phyloP scores from a whole-genome alignment of 2,888 invertebrate species.

The Merodon equestris region DNA sequence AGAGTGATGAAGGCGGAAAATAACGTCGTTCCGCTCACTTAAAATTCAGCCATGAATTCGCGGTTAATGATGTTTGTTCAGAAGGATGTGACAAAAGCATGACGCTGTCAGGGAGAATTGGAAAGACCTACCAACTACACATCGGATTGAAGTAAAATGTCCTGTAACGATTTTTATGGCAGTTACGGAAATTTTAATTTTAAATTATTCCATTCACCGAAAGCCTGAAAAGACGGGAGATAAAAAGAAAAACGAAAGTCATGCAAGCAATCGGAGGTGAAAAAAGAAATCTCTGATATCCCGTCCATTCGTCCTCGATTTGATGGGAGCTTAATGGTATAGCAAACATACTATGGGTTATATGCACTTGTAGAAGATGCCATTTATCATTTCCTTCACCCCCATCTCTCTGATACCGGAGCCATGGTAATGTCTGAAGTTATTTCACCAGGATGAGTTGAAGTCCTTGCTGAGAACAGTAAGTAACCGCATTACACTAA shows the following conservation, averaged over 20 bases:
- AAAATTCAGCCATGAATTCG: conserved; percentile 34
- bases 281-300: conserved; percentile 3
- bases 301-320: conserved; percentile 4
- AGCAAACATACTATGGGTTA: conserved; percentile 18
- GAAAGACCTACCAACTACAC: background rate
- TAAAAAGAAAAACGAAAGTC: too few species aligned
- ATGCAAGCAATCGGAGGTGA: background rate
- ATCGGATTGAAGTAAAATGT: background rate
- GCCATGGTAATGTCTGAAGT: background rate
- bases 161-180: conserved; percentile 25
- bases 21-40: conserved; percentile 15
- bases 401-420: background rate
- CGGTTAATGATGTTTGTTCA: conserved; percentile 49
- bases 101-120: background rate
- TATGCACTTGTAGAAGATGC: background rate
- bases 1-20: background rate
- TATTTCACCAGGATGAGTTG: conserved; percentile 30
- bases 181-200: conserved; percentile 35
- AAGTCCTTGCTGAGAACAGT: conserved; percentile 17
- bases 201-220: conserved; percentile 22
- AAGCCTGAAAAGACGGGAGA: background rate
- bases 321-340: conserved; percentile 35
- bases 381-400: conserved; percentile 36
- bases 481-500: conserved; percentile 31
- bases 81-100: conserved; percentile 18